Evolutionary conservation across 2,888 invertebrate species (phyloP).

Genomic region (Drosophila differens): DNA sequence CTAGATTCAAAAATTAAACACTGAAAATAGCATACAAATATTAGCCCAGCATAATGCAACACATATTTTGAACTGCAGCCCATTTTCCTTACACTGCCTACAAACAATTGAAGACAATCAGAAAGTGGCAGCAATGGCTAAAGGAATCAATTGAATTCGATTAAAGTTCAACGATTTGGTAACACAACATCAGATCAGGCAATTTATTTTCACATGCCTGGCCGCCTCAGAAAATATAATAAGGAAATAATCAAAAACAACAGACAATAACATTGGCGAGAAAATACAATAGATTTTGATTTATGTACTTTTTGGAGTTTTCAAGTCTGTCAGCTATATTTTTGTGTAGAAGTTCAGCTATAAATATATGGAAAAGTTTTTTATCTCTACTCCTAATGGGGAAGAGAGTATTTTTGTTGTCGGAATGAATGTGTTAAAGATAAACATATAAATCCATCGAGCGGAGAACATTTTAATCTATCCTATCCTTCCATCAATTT

Average conservation of each 20-base stretch:
- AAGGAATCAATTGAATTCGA: slow-evolving; percentile 25
- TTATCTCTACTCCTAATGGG: neutral
- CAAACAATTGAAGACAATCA: slow-evolving; percentile 56
- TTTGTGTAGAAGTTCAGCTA: neutral
- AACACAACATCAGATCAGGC: slow-evolving; percentile 2
- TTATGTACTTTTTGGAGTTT: slow-evolving; percentile 6
- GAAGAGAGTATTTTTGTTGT: neutral
- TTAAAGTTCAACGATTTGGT: slow-evolving; percentile 9
- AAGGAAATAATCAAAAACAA: slow-evolving; percentile 20
- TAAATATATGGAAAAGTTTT: neutral
- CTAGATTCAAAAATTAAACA: neutral
- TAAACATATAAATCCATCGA: neutral
- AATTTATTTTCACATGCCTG: slow-evolving; percentile 50
- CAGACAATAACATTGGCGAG: slow-evolving; percentile 14
- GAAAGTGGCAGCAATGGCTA: slow-evolving; percentile 37
- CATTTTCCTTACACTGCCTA: slow-evolving; percentile 21
- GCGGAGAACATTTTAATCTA: neutral
- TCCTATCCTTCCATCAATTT: neutral
- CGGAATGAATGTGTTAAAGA: neutral
- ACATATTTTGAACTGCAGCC: slow-evolving; percentile 1
- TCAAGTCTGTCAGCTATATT: neutral
- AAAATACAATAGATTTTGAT: slow-evolving; percentile 15
- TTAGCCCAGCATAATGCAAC: neutral
- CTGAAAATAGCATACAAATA: neutral
- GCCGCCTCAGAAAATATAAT: slow-evolving; percentile 12